Evolutionary conservation across 2,888 invertebrate species (phyloP), one percentile per base, ranked within the genome.

Genomic region (Lapara coniferarum): DNA sequence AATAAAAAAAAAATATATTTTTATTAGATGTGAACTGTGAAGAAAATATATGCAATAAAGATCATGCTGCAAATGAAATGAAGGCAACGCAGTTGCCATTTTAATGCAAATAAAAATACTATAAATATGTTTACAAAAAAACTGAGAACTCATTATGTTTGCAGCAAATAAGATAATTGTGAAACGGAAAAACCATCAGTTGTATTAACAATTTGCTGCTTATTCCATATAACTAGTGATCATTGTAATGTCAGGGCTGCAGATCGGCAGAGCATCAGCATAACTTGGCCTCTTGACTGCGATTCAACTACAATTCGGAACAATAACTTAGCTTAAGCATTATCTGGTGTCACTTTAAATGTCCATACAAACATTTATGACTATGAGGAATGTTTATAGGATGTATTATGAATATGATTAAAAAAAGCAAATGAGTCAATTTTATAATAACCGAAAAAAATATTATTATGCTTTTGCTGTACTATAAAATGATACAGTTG

Each of bases 171-270:
- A 63, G 49, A 19, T 63, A 49, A 63, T 63, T 63, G 49, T 2
- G 19, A 63, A 63, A 10, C 19, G 19, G 19, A 13, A 49, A 63
- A 63, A 63, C 63, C 49, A 49, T 19, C 63, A 49, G 16, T 63
- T 30, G 57, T 57, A 19, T 55, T 55, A 14, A 19, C 63, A 12
- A 63, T 63, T 7, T 37, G 8, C 37, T 8, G 37, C 8, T 63
- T 49, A 63, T 63, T 63, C 63, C 13, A 59, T 16, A 59, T 46
- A 59, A 59, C 10, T 44, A 13, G 13, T 19, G 49, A 63, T 63
- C 49, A 49, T 19, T 19, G 49, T 63, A 63, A 63, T 63, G 63
- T 63, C 63, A 63, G 19, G 63, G 63, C 19, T 49, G 13, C 10
- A 19, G 46, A 63, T 13, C 16, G 7, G 6, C 49, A 7, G 10